phyloP scores from a whole-genome alignment of 2,113 vertebrate genomes.

The Pelobates fuscus region DNA sequence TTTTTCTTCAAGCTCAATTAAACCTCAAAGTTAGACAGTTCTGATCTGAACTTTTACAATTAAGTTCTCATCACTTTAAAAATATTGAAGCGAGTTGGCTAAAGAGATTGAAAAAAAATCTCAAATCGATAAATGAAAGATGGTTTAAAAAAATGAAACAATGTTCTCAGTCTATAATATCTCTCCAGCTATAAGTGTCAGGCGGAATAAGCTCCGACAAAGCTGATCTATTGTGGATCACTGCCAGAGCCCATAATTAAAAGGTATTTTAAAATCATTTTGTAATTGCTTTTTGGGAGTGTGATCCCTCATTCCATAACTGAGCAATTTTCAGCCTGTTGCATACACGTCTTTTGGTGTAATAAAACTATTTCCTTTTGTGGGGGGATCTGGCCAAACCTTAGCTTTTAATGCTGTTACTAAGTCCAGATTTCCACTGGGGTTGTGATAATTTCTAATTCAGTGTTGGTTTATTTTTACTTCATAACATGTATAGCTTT shows the following conservation, averaged over 20 bases:
- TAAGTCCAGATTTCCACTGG: too few relatives aligned
- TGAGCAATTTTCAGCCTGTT: slow-evolving; percentile 17
- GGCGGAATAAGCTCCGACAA: slow-evolving; percentile 28
- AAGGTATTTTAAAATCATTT: slow-evolving; percentile 49
- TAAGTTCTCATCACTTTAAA: slow-evolving; percentile 9
- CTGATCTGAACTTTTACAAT: not conserved
- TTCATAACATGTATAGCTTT: too few relatives aligned
- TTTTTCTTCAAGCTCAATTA: not conserved
- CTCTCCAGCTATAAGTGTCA: slow-evolving; percentile 34
- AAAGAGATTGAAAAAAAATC: slow-evolving; percentile 6
- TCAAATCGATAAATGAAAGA: slow-evolving; percentile 12
- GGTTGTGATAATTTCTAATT: too few relatives aligned
- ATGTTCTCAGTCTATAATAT: slow-evolving; percentile 29
- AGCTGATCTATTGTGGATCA: slow-evolving; percentile 29
- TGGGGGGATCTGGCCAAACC: too few relatives aligned
- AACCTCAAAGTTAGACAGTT: not conserved
- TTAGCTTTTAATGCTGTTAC: too few relatives aligned
- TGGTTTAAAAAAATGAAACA: slow-evolving; percentile 26
- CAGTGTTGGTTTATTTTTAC: too few relatives aligned
- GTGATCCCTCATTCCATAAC: slow-evolving; percentile 31
- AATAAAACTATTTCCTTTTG: slow-evolving; percentile 16
- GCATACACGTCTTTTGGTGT: slow-evolving; percentile 34
- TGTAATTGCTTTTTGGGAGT: slow-evolving; percentile 45
- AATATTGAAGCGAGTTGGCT: not conserved
- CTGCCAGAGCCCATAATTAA: slow-evolving; percentile 42